These are phyloP conservation scores for Larimichthys polyactis DNA, from an alignment of 2,113 vertebrate species.

Conservation along the genomic window DNA sequence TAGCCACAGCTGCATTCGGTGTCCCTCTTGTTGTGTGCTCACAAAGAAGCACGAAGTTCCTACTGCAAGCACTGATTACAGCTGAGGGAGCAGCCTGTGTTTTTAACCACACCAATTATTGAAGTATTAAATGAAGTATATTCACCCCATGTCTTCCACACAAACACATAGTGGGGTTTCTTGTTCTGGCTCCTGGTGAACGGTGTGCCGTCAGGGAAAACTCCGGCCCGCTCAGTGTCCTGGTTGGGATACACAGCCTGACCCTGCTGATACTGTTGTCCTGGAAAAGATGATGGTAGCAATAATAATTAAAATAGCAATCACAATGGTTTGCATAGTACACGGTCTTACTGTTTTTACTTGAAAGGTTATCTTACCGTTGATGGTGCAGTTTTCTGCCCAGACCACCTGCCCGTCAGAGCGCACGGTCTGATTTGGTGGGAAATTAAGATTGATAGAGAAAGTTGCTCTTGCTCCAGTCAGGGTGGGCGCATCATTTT, in stretches of 20 bases:
- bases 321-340: not conserved
- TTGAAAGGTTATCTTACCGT: slow-evolving; percentile 80
- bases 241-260: slow-evolving; percentile 88
- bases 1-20: not conserved
- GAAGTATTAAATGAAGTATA: not conserved
- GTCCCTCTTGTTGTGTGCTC: not conserved
- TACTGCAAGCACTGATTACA: not conserved
- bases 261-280: slow-evolving; percentile 83
- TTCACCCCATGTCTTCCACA: slow-evolving; percentile 95
- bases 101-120: not conserved
- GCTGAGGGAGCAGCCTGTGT: not conserved
- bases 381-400: slow-evolving; percentile 86
- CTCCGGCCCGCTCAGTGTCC: slow-evolving; percentile 63
- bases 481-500: slow-evolving; percentile 91
- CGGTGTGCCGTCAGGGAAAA: slow-evolving; percentile 89
- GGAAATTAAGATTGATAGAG: slow-evolving; percentile 88
- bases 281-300: slow-evolving; percentile 69
- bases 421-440: slow-evolving; percentile 86
- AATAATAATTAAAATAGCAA: not conserved
- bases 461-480: slow-evolving; percentile 90
- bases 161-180: slow-evolving; percentile 89
- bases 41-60: not conserved
- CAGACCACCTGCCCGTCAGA: slow-evolving; percentile 90
- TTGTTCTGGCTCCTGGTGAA: slow-evolving; percentile 76
- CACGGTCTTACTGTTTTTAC: not conserved